Conservation (phyloP, 2,888 invertebrate genomes). For the Hydrotaea diabolus region DNA sequence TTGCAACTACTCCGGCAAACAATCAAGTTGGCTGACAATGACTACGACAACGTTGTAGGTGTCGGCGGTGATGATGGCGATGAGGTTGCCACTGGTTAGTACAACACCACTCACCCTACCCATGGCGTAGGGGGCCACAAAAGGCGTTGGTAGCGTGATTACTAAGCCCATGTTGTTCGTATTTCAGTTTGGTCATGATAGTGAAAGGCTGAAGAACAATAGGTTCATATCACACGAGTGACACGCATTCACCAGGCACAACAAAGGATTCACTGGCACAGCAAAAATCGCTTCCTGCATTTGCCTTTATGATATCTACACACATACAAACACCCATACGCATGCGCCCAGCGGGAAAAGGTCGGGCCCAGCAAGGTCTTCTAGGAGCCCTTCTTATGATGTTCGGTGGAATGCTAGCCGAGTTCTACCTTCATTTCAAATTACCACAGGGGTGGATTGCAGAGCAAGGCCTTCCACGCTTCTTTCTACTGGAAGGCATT, state of each 20-base stretch:
- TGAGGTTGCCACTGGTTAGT: not conserved
- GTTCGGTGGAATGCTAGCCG: no score
- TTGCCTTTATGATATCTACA: not conserved
- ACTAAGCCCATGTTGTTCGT: not conserved
- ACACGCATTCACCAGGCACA: slow-evolving; percentile 62
- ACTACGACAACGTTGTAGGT: not conserved
- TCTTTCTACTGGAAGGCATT: no score
- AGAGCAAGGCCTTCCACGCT: no score
- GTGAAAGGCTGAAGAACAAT: slow-evolving; percentile 27
- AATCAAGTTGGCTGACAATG: not conserved
- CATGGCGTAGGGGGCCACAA: not conserved
- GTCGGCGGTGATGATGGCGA: not conserved
- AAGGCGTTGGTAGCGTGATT: not conserved
- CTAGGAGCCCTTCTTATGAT: no score
- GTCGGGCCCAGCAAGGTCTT: no score
- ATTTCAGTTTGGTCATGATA: not conserved
- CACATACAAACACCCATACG: slow-evolving; percentile 39
- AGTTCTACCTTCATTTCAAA: no score
- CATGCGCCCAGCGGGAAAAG: no score
- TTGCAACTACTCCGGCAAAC: slow-evolving; percentile 1
- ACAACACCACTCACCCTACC: not conserved
- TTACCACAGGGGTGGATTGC: no score
- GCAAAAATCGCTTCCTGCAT: slow-evolving; percentile 29
- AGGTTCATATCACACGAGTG: slow-evolving; percentile 49
- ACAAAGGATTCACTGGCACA: slow-evolving; percentile 19